These are phyloP conservation scores for Aethina tumida DNA, from an alignment of 1,140 invertebrate genomes.

Conservation along the genomic window DNA sequence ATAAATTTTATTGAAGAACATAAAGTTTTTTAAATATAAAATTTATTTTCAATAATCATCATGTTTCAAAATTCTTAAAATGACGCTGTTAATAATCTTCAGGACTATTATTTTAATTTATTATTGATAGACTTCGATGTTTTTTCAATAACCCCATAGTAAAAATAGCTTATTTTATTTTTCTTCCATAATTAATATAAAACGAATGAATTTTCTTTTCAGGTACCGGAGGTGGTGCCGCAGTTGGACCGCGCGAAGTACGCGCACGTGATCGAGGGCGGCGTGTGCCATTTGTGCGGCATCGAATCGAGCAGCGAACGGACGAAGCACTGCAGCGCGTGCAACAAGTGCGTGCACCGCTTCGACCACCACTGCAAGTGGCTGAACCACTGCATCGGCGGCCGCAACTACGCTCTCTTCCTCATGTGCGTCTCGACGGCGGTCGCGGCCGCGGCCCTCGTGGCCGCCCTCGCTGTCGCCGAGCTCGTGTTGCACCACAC, in stretches of 20 bases:
- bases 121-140: too few species aligned
- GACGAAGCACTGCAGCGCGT: conserved; percentile 92
- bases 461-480: conserved; percentile 54
- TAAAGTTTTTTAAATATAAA: too few species aligned
- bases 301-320: conserved; percentile 37
- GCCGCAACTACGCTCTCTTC: conserved; percentile 81
- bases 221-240: conserved; percentile 50
- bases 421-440: conserved; percentile 78
- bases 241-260: conserved; percentile 82
- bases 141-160: too few species aligned
- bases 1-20: too few species aligned
- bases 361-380: conserved; percentile 98
- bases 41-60: too few species aligned
- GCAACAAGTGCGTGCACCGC: conserved; percentile 90
- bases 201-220: too few species aligned
- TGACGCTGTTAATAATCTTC: too few species aligned
- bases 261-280: conserved; percentile 89
- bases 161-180: too few species aligned
- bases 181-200: too few species aligned
- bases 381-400: conserved; percentile 93
- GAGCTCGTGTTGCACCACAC: conserved; percentile 39
- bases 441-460: conserved; percentile 59
- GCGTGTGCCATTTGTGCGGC: conserved; percentile 83
- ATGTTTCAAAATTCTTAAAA: too few species aligned
- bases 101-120: too few species aligned